Base-by-base conservation (phyloP, 2,797 vertebrate genomes). In the Tympanoctomys barrerae region DNA sequence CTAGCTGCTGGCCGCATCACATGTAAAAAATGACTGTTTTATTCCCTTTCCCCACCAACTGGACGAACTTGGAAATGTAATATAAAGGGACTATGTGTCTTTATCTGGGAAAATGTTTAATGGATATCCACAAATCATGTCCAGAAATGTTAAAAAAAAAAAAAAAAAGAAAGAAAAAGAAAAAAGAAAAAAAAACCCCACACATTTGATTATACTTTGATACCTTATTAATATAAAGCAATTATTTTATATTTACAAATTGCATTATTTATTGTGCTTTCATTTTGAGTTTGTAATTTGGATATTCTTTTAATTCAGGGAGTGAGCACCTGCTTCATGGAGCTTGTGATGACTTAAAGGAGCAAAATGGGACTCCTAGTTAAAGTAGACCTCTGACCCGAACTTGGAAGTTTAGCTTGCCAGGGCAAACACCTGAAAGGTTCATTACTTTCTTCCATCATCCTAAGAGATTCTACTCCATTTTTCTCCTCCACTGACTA, bases 351-450 rank as follows among this genome's bases (percentile, higher is more conserved):
- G 64, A 52, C 39, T 31, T 22, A 36, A 77, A 73, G 78, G 79
- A 89, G 31, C 21, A 92, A 73, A 68, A 42, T 13, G n/a, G 33
- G 33, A 31, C 33, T 73, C 18, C 61, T 81, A 36, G 18, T 92
- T 93, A 92, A 75, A 68, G 24, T 73, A 71, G 71, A 92, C 89
- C 75, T 95, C 70, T 91, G 92, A 89, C 89, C 83, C 86, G 79
- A 39, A 87, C 61, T 70, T 62, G 75, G 82, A 80, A 86, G 57
- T 81, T 89, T 68, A 68, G 54, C 49, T 49, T 64, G 83, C 92
- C 61, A 57, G 64, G 49, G 92, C 92, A 89, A 90, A 84, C 83
- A 66, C 57, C 94, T 64, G 36, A 10, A 80, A 61, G 42, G 61
- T 46, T 75, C 70, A 9, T 91, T 71, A n/a, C 54, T 90, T 93